Evolutionary conservation across 2,113 vertebrate species (phyloP).

Genomic region (Tupaia tana): DNA sequence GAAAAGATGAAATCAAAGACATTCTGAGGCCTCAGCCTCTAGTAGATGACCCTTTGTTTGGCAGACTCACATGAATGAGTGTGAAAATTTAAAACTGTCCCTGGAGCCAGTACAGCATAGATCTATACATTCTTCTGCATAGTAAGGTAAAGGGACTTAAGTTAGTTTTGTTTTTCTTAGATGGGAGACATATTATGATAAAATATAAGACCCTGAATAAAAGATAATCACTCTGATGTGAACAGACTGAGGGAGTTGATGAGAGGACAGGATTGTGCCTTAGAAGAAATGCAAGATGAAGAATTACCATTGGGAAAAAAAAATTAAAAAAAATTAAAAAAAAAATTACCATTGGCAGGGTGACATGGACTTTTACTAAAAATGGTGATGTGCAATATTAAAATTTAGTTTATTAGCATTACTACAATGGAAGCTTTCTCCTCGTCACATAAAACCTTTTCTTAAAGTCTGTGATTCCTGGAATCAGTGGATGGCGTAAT

Average conservation of each 20-base stretch:
- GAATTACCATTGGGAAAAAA: neutral
- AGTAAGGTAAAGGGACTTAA: neutral
- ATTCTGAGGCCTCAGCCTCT: neutral
- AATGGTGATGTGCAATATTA: neutral
- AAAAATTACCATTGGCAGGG: neutral
- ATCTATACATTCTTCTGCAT: neutral
- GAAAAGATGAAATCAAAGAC: neutral
- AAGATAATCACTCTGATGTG: neutral
- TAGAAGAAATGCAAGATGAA: neutral
- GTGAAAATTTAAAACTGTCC: neutral
- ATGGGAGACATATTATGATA: neutral
- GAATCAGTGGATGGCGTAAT: too few relatives aligned
- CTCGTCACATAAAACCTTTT: neutral
- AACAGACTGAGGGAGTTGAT: neutral
- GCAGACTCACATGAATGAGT: neutral
- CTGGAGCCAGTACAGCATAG: neutral
- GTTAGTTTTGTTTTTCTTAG: slow-evolving; percentile 1
- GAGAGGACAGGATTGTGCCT: neutral
- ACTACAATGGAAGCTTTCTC: neutral
- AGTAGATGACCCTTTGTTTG: neutral
- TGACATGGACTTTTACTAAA: neutral
- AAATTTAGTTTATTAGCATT: neutral
- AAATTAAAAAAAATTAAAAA: too few relatives aligned
- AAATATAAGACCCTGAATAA: neutral
- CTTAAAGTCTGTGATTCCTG: neutral